Base-by-base conservation (phyloP, 2,888 invertebrate species). In the Agriotes lineatus region DNA sequence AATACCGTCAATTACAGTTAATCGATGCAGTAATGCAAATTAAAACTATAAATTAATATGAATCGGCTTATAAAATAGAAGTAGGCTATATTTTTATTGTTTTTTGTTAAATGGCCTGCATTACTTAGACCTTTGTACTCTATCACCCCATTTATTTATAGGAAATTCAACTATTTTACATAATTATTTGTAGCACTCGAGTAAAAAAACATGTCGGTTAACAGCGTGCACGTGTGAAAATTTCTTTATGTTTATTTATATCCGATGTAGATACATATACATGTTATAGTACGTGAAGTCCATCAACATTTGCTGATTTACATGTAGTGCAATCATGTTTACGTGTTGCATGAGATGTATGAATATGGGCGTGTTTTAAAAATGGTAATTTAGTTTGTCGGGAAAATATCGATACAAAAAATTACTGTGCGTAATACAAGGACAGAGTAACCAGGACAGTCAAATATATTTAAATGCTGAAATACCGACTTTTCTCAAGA, bases 261-360 rank as follows among this genome's bases (percentile, higher is more conserved):
- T n/a, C n/a, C n/a, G n/a, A n/a, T n/a, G n/a, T n/a, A n/a, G n/a
- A n/a, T n/a, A n/a, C n/a, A n/a, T n/a, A n/a, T n/a, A n/a, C n/a
- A n/a, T n/a, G n/a, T n/a, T n/a, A n/a, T n/a, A n/a, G n/a, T n/a
- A n/a, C n/a, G n/a, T n/a, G n/a, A n/a, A n/a, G n/a, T n/a, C 33
- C 52, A 52, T 52, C 52, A 52, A 14, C 9, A 16, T 33, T 25
- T 52, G 3, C 33, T 33, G 18, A 33, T n/a, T 14, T 16, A 30
- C 30, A 30, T 50, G 10, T 54, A 54, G 5, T 58, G 57, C 57
- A 58, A 58, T 58, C 10, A 22, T 16, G 12, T 25, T 20, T 58
- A 42, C 12, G 20, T 58, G 25, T 58, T 58, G 57, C 57, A 42
- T 58, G 57, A 58, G 57, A 58, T 42, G 2, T 33, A 52, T n/a